Percentiles rank a stretch among this genome's conserved stretches.
Conservation (phyloP, 2,888 invertebrate genomes). For the Petrolisthes manimaculis region DNA sequence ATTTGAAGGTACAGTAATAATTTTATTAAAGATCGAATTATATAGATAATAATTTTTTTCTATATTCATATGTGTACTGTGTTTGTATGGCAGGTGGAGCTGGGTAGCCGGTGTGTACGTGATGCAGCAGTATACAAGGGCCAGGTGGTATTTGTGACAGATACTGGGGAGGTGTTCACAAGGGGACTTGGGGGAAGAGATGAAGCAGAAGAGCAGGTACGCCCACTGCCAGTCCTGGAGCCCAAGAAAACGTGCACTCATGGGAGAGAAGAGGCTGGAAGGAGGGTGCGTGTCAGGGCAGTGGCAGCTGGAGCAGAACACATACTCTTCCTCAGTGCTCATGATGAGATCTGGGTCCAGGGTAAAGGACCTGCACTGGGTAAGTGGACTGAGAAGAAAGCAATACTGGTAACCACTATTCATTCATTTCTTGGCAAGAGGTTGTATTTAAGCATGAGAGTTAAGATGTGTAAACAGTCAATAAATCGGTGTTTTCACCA, state of each 20-base stretch:
- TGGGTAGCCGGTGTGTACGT: slow-evolving; percentile 50
- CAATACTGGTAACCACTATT: not conserved
- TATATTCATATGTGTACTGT: not conserved
- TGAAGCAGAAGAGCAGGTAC: slow-evolving; percentile 21
- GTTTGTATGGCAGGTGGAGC: slow-evolving; percentile 36
- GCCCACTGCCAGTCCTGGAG: slow-evolving; percentile 37
- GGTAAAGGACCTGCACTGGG: slow-evolving; percentile 57
- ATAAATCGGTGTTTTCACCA: too few species aligned
- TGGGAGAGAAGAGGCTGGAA: slow-evolving; percentile 51
- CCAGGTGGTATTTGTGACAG: slow-evolving; percentile 56
- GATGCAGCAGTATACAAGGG: slow-evolving; percentile 58
- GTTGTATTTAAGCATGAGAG: too few species aligned
- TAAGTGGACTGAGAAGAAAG: not conserved
- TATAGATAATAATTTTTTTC: not conserved
- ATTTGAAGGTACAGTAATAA: not conserved
- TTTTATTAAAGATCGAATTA: not conserved
- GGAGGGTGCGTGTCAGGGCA: slow-evolving; percentile 40
- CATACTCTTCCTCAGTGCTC: slow-evolving; percentile 56
- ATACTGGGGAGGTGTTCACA: slow-evolving; percentile 51
- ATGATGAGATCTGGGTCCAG: slow-evolving; percentile 64
- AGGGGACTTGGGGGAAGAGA: slow-evolving; percentile 28
- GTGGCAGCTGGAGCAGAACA: slow-evolving; percentile 60
- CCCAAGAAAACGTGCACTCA: slow-evolving; percentile 58
- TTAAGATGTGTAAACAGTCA: too few species aligned
- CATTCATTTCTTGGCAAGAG: not conserved